Base-by-base conservation (phyloP, 2,113 vertebrate species). In the Phrynocephalus versicolor region DNA sequence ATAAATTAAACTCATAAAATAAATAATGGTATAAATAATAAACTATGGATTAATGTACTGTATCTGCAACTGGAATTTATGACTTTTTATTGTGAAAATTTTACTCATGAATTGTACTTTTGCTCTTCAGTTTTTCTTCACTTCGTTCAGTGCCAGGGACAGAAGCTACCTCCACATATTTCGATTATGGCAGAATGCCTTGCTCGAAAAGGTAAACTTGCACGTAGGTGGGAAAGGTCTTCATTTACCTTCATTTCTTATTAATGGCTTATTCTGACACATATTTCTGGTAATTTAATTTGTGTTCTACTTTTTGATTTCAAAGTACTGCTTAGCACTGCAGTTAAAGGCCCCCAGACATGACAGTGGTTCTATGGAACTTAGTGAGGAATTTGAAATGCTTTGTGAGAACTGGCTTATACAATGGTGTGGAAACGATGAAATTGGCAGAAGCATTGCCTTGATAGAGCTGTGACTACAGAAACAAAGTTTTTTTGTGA, bases 101-200 rank as follows among this genome's bases (percentile, higher is more conserved):
- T 2, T 58, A 67, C 72, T 65, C 30, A 23, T 71, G 25, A 37
- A 65, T 87, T 87, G 45, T 70, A 4, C 39, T 25, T 30, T 77
- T 87, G 88, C 74, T 65, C 81, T 89, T n/a, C 92, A 99, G 98
- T 95, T 97, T 89, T 98, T 99, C 92, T 98, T 99, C 92, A 97
- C 98, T 0, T 99, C 98, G 35, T 99, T 99, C 94, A 96, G 97
- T 80, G 94, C 97, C 70, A 97, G 98, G 92, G 98, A 99, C 92
- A 97, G 97, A 96, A 99, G 97, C 93, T 99, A 97, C 95, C 96
- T 96, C 88, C 95, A 91, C 82, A 95, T 99, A 89, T 99, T 98
- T 91, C 96, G 97, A 19, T 95, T 99, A 92, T 99, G 98, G 98
- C 98, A 99, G 93, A 99, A 99, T 72, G 93, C 96, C 13, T 92